Conservation (phyloP, 2,113 vertebrate genomes). For the Podarcis cretensis region DNA sequence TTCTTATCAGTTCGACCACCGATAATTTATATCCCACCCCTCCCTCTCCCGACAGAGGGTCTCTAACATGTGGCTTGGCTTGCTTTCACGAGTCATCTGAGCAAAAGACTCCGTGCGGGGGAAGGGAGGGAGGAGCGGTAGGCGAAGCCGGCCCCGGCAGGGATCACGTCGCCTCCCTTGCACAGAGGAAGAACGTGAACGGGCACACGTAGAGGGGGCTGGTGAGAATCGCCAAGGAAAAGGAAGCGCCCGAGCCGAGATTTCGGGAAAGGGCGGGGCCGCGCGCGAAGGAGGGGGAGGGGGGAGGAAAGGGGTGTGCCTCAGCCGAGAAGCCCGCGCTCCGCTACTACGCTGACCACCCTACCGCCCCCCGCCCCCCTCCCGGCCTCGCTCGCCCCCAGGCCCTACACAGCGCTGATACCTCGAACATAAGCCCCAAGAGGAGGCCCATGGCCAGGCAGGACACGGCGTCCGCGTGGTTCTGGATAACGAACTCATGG, state of each 20-base stretch:
- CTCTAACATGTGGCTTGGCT: not conserved
- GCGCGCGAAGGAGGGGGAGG: no score
- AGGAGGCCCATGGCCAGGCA: slow-evolving; percentile 76
- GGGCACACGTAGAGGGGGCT: not conserved
- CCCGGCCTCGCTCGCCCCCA: not conserved
- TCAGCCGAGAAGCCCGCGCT: not conserved
- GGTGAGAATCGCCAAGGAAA: no score
- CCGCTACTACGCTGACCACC: not conserved
- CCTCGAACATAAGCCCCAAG: slow-evolving; percentile 79
- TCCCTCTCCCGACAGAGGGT: no score
- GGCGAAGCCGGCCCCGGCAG: not conserved
- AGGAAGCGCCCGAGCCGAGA: not conserved
- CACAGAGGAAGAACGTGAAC: not conserved
- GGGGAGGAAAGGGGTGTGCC: not conserved
- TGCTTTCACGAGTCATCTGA: not conserved
- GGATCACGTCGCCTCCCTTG: not conserved
- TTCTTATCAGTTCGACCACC: no score
- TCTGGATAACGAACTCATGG: slow-evolving; percentile 84
- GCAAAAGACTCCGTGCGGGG: no score
- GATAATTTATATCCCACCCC: no score
- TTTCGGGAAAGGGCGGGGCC: not conserved
- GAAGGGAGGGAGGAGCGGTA: no score
- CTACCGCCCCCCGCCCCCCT: not conserved
- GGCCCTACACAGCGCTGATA: slow-evolving; percentile 72
- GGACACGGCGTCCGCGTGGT: slow-evolving; percentile 77